Evolutionary conservation across 2,888 invertebrate species (phyloP).

Genomic region (Ormia ochracea): DNA sequence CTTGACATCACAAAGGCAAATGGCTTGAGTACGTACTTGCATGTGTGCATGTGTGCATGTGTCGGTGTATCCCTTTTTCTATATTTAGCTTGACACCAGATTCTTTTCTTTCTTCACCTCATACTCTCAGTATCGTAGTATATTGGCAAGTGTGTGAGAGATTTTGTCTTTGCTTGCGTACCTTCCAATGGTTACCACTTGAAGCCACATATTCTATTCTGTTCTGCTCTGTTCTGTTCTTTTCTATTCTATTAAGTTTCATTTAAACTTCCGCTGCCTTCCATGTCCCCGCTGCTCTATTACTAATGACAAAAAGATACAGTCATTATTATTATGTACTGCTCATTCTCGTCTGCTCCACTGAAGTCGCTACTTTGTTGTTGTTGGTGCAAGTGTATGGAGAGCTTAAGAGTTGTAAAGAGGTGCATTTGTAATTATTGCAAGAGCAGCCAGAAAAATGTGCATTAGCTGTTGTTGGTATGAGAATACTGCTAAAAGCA

Average conservation of each 20-base stretch:
- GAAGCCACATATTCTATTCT: slow-evolving; percentile 20
- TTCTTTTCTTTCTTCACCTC: not conserved
- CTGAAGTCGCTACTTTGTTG: not conserved
- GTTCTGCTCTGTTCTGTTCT: slow-evolving; percentile 20
- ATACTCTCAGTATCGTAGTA: not conserved
- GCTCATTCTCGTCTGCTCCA: not conserved
- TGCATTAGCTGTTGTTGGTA: slow-evolving; percentile 4
- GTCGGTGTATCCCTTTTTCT: no score
- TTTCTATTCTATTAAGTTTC: not conserved
- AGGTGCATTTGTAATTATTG: slow-evolving; percentile 41
- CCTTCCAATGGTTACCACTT: slow-evolving; percentile 31
- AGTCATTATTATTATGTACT: not conserved
- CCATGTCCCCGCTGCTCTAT: not conserved
- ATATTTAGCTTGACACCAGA: no score
- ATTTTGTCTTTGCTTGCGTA: no score
- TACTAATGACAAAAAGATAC: slow-evolving; percentile 14
- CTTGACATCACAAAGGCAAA: slow-evolving; percentile 55
- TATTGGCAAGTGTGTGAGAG: not conserved
- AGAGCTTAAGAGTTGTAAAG: slow-evolving; percentile 19
- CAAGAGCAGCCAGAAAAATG: slow-evolving; percentile 2
- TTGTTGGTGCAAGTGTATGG: slow-evolving; percentile 28
- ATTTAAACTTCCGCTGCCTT: no score
- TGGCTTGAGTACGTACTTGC: not conserved
- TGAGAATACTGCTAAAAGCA: slow-evolving; percentile 39
- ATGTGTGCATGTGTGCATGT: no score